A percentile compares a stretch with the other conserved stretches of the same genome.
Conservation (phyloP, 1,140 invertebrate species). For the Saccostrea cuccullata region DNA sequence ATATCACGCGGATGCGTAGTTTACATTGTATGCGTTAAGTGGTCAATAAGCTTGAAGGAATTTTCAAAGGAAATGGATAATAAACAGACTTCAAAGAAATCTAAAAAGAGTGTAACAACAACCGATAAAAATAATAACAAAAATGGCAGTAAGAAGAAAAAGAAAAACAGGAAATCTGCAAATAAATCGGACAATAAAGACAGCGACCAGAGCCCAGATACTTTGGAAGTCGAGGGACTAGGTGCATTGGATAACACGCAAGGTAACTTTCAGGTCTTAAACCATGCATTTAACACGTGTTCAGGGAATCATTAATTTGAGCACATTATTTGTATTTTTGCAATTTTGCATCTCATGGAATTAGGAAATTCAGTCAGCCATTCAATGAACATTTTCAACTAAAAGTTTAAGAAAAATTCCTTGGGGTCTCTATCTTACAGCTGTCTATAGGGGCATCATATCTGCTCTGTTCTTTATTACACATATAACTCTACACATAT, state of each 20-base stretch:
- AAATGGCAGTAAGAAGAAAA: slow-evolving; percentile 57
- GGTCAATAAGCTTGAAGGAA: slow-evolving; percentile 29
- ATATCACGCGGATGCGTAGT: slow-evolving; percentile 41
- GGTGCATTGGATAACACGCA: slow-evolving; percentile 51
- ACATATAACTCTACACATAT: too few species aligned
- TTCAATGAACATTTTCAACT: too few species aligned
- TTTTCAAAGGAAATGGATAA: slow-evolving; percentile 37
- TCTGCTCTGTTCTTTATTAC: too few species aligned
- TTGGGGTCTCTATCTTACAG: too few species aligned
- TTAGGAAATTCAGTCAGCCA: too few species aligned
- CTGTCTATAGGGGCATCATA: too few species aligned
- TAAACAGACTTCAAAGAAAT: slow-evolving; percentile 46
- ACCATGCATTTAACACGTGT: background rate
- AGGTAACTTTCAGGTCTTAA: slow-evolving; percentile 6
- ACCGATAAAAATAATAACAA: slow-evolving; percentile 46
- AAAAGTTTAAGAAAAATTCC: too few species aligned
- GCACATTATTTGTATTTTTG: too few species aligned
- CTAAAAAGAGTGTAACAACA: slow-evolving; percentile 44
- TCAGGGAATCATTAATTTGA: background rate
- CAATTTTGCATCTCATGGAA: too few species aligned
- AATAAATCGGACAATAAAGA: slow-evolving; percentile 57
- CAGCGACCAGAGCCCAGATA: slow-evolving; percentile 55
- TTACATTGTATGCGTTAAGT: slow-evolving; percentile 39
- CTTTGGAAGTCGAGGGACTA: slow-evolving; percentile 58
- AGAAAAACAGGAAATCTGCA: slow-evolving; percentile 55